Evolutionary conservation across 53 echinoderm and acorn worm species (phyloP), one percentile per base, ranked within the genome.

Genomic region (Echinarachnius parma): DNA sequence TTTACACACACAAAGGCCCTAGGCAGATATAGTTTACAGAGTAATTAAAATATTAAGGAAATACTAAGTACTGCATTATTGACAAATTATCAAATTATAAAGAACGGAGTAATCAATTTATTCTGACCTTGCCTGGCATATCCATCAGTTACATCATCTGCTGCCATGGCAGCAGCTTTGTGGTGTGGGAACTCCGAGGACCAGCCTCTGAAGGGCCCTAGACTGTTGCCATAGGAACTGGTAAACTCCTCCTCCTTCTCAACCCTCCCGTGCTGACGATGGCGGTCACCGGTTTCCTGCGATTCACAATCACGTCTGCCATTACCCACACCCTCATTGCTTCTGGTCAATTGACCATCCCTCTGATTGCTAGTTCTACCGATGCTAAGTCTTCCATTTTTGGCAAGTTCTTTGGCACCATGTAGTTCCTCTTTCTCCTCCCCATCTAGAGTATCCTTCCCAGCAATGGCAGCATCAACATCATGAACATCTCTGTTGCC

Each of bases 151-250:
- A 35, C 5, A 20, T 69, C 70, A 22, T 53, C 53, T 21, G 53
- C 2, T 33, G 34, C 34, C 53, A 21, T 14, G 0, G 70, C 16
- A 13, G 70, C 25, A 10, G 70, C 26, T 53, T 34, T 32, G 34
- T 34, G 75, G 16, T 78, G 76, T 14, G 82, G 69, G 50, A 94
- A 94, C 23, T 87, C 81, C 21, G 95, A 94, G 8, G 95, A 94
- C 95, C 95, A 94, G 13, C 90, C 95, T 5, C 89, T 77, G 61
- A 75, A 66, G 18, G 75, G 66, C 0, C 80, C 81, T 15, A 94
- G 79, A 49, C 95, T 90, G 82, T 94, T 94, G 52, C 95, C 95
- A 39, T 74, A 61, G 65, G 66, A 76, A 60, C 75, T 70, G 0
- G 62, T 28, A 14, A 61, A 46, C 28, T 81, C 75, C 24, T 90